A percentile compares a stretch with the other conserved stretches of the same genome.
Conservation (phyloP, 2,888 invertebrate species). For the Pristionchus exspectatus region DNA sequence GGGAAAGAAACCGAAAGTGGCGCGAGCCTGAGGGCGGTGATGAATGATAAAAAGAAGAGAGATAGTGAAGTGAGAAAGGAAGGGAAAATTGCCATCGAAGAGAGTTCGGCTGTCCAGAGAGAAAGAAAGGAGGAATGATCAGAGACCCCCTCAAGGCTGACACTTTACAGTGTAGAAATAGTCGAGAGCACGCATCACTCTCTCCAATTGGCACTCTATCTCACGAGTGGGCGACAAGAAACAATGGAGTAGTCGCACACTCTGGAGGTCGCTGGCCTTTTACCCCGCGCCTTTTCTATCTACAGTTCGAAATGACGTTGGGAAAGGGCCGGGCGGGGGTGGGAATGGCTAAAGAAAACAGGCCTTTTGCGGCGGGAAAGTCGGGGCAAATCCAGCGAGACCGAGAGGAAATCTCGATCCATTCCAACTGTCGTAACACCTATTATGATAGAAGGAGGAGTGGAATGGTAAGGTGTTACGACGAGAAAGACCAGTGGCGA, state of each 20-base stretch:
- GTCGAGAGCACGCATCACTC: slow-evolving; percentile 12
- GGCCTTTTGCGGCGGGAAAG: not conserved
- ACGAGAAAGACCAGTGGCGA: slow-evolving; percentile 23
- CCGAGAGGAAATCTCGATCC: not conserved
- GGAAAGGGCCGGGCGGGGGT: not conserved
- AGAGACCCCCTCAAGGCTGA: not conserved
- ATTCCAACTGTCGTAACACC: not conserved
- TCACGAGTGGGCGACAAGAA: not conserved
- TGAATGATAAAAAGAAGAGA: not conserved
- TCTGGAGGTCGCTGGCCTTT: slow-evolving; percentile 41
- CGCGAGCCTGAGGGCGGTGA: not conserved
- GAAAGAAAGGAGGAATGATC: not conserved
- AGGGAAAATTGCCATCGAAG: not conserved
- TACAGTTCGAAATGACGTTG: slow-evolving; percentile 9
- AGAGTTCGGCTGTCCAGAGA: not conserved
- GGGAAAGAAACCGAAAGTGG: not conserved
- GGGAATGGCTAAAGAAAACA: not conserved
- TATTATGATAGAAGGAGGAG: slow-evolving; percentile 44
- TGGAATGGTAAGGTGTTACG: slow-evolving; percentile 40
- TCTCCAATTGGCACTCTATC: not conserved
- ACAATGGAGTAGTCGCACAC: not conserved
- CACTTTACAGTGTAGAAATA: slow-evolving; percentile 2
- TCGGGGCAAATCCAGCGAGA: slow-evolving; percentile 31
- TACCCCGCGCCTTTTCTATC: not conserved
- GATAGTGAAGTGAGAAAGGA: not conserved